These are phyloP conservation scores for Dryococelus australis DNA, from an alignment of 2,888 invertebrate genomes.

Conservation along the genomic window DNA sequence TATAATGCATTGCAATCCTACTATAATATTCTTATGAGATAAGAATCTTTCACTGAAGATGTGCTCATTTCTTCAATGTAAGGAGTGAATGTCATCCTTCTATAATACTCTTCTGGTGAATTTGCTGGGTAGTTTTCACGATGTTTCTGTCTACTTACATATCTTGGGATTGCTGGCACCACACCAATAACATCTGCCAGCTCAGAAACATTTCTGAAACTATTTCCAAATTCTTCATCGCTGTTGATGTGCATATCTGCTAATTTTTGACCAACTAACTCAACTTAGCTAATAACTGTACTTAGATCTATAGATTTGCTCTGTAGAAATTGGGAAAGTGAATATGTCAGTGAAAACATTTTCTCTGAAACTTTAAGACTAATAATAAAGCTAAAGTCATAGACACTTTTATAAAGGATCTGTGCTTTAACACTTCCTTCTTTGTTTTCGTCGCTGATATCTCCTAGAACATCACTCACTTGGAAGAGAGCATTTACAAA, in stretches of 20 bases:
- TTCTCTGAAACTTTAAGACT: background rate
- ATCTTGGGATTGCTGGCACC: background rate
- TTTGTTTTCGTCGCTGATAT: background rate
- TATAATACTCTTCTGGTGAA: background rate
- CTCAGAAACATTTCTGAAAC: background rate
- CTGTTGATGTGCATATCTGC: background rate
- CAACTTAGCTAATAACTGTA: background rate
- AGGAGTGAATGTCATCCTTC: background rate
- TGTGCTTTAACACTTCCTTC: background rate
- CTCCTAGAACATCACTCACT: background rate
- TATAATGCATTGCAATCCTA: background rate
- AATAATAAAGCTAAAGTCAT: background rate
- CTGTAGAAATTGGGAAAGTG: background rate
- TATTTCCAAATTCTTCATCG: background rate
- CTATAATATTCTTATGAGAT: slow-evolving; percentile 10
- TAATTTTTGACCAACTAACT: background rate
- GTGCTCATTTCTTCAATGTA: background rate
- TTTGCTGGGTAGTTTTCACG: background rate
- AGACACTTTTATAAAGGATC: background rate
- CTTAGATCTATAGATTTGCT: background rate
- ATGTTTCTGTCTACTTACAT: background rate
- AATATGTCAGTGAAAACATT: background rate
- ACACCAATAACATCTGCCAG: background rate
- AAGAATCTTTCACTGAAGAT: background rate
- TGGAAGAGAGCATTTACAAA: background rate